Evolutionary conservation across 2,888 invertebrate genomes (phyloP), one percentile per base, ranked within the genome.

Genomic region (Dendrolimus houi): DNA sequence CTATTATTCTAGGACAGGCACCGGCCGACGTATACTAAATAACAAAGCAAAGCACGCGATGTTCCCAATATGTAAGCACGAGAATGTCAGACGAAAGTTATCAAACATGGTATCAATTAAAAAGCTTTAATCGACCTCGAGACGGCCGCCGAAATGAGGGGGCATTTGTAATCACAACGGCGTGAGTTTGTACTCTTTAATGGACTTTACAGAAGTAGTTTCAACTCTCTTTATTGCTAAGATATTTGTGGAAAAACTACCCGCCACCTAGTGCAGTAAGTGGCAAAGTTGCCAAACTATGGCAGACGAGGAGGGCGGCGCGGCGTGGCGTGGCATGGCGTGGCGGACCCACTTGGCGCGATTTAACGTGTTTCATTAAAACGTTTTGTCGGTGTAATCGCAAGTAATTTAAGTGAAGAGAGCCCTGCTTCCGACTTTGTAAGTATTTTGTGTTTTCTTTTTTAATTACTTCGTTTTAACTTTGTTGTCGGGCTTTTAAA

Each of bases 401-500:
- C 87, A 81, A 90, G 88, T 89, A 87, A 89, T 89, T 89, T 89
- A 88, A 89, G 85, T 87, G 88, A 87, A 88, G 89, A 88, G 87
- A 86, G 85, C 83, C 83, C 82, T 82, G 87, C 87, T 88, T 88
- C 89, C 87, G 87, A 90, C 87, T 89, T 88, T 85, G 86, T 87
- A 87, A 89, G 88, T 87, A 89, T 89, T 89, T 87, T 89, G 87
- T 87, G 87, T 88, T 89, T 88, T 88, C 88, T 88, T 89, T 89
- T 89, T 89, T 90, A 90, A 88, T 89, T 89, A 89, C 88, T 87
- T 89, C 86, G 88, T 89, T 89, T 87, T 85, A 90, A 90, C 88
- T 90, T 89, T 85, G 88, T 87, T 87, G 87, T 78, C 77, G 79
- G 80, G 82, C 82, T 86, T 85, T 87, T 87, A 86, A 88, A 88